Conservation (phyloP, 2,113 vertebrate species). For the Nothoprocta perdicaria region DNA sequence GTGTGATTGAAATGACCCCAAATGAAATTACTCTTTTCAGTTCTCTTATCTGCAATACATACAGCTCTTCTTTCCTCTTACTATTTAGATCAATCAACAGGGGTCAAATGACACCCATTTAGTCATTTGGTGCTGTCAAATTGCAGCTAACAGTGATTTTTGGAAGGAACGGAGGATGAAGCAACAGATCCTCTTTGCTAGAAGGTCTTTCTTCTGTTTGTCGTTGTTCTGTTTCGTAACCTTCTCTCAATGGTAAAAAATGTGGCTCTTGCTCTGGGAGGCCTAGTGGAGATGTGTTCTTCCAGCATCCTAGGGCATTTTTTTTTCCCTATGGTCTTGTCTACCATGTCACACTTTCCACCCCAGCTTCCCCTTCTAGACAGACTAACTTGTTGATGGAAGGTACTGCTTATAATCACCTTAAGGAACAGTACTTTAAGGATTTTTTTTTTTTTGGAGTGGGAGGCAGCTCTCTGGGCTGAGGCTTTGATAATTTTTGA, state of each 20-base stretch:
- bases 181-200: not conserved
- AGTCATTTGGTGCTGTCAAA: not conserved
- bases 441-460: too few species aligned
- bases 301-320: not conserved
- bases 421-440: too few species aligned
- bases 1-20: not conserved
- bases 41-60: not conserved
- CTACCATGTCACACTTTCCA: fast-evolving
- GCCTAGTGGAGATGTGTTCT: not conserved
- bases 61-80: not conserved
- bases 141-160: not conserved
- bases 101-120: not conserved
- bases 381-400: not conserved
- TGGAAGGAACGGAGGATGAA: not conserved
- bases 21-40: not conserved
- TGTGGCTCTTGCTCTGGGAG: not conserved
- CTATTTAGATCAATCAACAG: fast-evolving
- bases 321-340: not conserved
- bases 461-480: too few species aligned
- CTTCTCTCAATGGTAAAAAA: not conserved
- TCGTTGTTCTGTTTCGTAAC: too few species aligned
- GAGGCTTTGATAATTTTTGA: too few species aligned
- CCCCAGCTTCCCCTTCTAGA: not conserved
- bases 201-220: not conserved
- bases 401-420: not conserved